A percentile compares a stretch with the other conserved stretches of the same genome.
Evolutionary conservation across 2,113 vertebrate genomes (phyloP).

Genomic region (Erythrolamprus reginae): DNA sequence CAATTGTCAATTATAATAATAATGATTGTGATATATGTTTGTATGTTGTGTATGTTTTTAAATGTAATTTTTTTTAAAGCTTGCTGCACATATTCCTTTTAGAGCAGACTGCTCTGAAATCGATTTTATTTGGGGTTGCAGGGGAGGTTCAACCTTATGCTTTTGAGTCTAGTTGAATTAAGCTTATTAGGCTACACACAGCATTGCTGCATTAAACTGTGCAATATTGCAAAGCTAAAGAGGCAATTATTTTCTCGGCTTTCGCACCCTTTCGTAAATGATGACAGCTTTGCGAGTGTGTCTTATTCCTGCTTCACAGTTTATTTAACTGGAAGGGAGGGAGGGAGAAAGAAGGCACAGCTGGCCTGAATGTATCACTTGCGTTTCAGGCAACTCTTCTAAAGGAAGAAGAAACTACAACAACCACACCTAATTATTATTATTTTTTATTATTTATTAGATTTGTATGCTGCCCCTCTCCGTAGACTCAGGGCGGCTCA

Average conservation of each 20-base stretch:
- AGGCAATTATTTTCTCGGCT: not conserved
- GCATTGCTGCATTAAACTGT: not conserved
- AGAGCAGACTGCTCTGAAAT: not conserved
- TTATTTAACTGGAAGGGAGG: not conserved
- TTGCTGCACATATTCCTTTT: constrained; percentile 49
- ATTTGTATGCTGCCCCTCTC: no score
- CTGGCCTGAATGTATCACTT: not conserved
- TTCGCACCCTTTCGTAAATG: not conserved
- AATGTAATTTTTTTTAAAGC: no score
- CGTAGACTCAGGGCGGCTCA: no score
- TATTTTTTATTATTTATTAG: no score
- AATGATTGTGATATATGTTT: no score
- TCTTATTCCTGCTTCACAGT: not conserved
- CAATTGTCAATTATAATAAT: no score
- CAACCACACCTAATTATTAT: no score
- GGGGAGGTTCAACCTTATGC: constrained; percentile 35
- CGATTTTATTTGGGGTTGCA: not conserved
- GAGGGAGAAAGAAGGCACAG: not conserved
- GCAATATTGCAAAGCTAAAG: not conserved
- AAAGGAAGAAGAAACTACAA: not conserved
- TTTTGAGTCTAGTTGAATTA: not conserved
- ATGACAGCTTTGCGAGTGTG: not conserved
- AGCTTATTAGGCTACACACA: not conserved
- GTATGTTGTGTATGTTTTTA: no score
- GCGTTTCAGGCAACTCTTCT: not conserved